A percentile compares a stretch with the other conserved stretches of the same genome.
phyloP scores from a whole-genome alignment of 2,888 invertebrate species.

The Tiphia femorata region DNA sequence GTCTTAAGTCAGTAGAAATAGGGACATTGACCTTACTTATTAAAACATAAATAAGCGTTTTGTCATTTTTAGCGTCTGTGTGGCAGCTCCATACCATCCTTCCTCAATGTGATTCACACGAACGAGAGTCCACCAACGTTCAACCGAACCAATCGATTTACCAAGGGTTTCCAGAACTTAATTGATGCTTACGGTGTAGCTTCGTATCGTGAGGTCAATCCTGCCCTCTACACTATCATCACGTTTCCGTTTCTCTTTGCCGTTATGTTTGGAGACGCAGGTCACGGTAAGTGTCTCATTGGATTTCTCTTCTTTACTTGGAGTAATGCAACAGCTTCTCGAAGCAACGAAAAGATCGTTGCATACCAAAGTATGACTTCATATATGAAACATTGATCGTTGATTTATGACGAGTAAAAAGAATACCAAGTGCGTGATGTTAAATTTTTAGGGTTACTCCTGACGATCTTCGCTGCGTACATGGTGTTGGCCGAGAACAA shows the following conservation, averaged over 20 bases:
- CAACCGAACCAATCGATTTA: slow-evolving; percentile 93
- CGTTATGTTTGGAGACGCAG: slow-evolving; percentile 96
- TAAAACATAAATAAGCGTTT: too few relatives aligned
- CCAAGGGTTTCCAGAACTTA: slow-evolving; percentile 90
- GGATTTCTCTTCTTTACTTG: too few relatives aligned
- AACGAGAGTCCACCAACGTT: slow-evolving; percentile 90
- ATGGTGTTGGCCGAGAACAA: slow-evolving; percentile 86
- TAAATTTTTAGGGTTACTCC: slow-evolving; percentile 73
- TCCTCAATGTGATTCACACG: slow-evolving; percentile 89
- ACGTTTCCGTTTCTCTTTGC: slow-evolving; percentile 96
- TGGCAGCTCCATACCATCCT: slow-evolving; percentile 92
- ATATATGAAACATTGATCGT: too few relatives aligned
- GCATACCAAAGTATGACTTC: too few relatives aligned
- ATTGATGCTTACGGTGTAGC: slow-evolving; percentile 95
- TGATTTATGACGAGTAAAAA: too few relatives aligned
- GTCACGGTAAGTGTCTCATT: slow-evolving; percentile 80
- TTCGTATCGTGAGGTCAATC: slow-evolving; percentile 89
- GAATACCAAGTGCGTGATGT: too few relatives aligned
- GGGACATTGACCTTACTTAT: too few relatives aligned
- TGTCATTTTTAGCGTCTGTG: slow-evolving; percentile 72
- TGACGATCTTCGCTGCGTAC: slow-evolving; percentile 84
- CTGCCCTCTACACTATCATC: slow-evolving; percentile 87
- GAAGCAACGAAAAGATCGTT: too few relatives aligned
- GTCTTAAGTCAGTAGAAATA: too few relatives aligned
- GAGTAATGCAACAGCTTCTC: too few relatives aligned